phyloP scores from a whole-genome alignment of 1,140 invertebrate species.

The Lepidurus couesii region DNA sequence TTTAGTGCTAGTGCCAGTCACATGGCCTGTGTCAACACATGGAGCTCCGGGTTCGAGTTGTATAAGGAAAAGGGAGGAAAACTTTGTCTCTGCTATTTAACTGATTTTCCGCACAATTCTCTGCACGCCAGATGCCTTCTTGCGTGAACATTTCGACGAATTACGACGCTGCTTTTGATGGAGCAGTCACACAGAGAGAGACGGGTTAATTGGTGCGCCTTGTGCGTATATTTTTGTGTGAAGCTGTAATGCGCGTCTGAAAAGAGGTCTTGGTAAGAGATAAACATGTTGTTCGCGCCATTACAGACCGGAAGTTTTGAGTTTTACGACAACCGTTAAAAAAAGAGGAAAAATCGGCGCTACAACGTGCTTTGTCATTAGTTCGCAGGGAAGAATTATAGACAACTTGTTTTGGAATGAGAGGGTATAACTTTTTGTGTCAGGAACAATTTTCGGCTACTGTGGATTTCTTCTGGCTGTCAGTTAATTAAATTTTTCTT shows the following conservation, averaged over 20 bases:
- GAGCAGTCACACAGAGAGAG: neutral
- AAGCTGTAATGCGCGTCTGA: neutral
- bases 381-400: neutral
- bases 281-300: conserved; percentile 15
- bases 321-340: neutral
- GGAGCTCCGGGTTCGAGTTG: neutral
- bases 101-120: neutral
- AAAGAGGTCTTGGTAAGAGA: neutral
- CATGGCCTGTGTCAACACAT: conserved; percentile 8
- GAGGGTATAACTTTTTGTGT: neutral
- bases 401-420: neutral
- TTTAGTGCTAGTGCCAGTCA: neutral
- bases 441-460: neutral
- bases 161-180: neutral
- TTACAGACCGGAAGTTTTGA: neutral
- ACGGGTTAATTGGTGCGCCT: neutral
- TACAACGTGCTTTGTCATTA: neutral
- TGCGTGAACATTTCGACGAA: neutral
- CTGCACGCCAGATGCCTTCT: conserved; percentile 2
- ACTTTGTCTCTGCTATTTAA: neutral
- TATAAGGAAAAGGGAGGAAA: neutral
- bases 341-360: neutral
- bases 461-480: neutral
- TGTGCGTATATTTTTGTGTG: neutral
- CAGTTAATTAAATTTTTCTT: neutral